These are phyloP conservation scores for Ploceus nigricollis DNA, from an alignment of 2,113 vertebrate genomes.

Conservation along the genomic window DNA sequence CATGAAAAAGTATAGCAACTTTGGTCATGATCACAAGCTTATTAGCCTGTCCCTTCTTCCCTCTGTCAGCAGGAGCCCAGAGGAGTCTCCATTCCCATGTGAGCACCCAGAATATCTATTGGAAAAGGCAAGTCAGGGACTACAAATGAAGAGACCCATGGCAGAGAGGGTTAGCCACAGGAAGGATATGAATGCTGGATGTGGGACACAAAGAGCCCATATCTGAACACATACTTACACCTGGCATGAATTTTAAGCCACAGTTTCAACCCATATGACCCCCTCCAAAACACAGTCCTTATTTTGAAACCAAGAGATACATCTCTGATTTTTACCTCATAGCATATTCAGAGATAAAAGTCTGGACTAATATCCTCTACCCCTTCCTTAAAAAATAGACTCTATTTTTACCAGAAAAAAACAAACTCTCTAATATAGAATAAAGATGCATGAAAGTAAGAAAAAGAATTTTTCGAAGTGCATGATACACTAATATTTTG, in stretches of 20 bases:
- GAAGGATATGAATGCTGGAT: background rate
- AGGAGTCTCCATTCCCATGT: background rate
- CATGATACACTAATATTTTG: background rate
- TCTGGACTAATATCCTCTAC: background rate
- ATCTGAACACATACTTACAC: rapidly evolving
- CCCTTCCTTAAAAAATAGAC: background rate
- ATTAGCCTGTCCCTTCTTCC: background rate
- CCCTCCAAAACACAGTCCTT: background rate
- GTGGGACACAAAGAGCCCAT: background rate
- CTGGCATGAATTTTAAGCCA: background rate
- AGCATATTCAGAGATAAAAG: background rate
- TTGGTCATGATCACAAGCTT: background rate
- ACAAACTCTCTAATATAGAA: background rate
- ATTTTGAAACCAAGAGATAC: background rate
- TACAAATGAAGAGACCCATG: background rate
- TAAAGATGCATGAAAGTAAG: background rate
- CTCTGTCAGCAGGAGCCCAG: background rate
- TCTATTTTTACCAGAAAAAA: background rate
- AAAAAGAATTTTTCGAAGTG: background rate
- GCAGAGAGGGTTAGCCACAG: background rate
- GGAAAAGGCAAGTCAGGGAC: background rate
- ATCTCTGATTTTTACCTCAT: background rate
- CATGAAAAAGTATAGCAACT: background rate
- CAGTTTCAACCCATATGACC: background rate
- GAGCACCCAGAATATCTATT: background rate